Evolutionary conservation across 2,888 invertebrate species (phyloP).

Genomic region (Heliconius aoede): DNA sequence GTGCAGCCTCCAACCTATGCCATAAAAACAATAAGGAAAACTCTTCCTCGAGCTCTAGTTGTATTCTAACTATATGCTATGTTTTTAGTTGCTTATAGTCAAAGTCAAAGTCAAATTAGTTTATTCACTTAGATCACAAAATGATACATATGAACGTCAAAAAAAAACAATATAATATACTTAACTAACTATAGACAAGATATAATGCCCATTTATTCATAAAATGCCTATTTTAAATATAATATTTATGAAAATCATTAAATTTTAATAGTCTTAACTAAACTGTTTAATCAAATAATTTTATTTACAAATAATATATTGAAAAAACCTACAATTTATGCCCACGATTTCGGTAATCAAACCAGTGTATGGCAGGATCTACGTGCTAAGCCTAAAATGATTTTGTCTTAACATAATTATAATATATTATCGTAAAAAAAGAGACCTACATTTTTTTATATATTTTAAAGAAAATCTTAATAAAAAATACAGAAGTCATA

Average conservation of each 20-base stretch:
- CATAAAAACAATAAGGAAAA: slow-evolving; percentile 7
- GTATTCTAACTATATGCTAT: neutral
- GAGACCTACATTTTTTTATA: neutral
- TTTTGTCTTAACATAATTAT: too few species aligned
- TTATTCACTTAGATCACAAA: too few species aligned
- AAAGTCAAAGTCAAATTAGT: too few species aligned
- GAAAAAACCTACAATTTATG: neutral
- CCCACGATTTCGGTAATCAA: neutral
- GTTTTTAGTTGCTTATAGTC: neutral
- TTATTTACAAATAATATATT: neutral
- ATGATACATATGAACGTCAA: too few species aligned
- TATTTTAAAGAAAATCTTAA: neutral
- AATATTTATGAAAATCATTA: neutral
- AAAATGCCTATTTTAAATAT: neutral
- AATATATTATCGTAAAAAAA: too few species aligned
- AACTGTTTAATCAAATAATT: neutral
- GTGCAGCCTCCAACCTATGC: neutral
- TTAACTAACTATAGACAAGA: too few species aligned
- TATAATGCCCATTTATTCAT: neutral
- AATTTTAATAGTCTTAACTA: neutral
- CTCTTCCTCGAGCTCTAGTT: neutral
- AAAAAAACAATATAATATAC: too few species aligned
- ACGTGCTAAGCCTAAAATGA: too few species aligned
- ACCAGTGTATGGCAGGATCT: neutral
- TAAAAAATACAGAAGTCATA: neutral